These are phyloP conservation scores for Phrynocephalus forsythii DNA, from an alignment of 2,797 vertebrate species.

Conservation along the genomic window DNA sequence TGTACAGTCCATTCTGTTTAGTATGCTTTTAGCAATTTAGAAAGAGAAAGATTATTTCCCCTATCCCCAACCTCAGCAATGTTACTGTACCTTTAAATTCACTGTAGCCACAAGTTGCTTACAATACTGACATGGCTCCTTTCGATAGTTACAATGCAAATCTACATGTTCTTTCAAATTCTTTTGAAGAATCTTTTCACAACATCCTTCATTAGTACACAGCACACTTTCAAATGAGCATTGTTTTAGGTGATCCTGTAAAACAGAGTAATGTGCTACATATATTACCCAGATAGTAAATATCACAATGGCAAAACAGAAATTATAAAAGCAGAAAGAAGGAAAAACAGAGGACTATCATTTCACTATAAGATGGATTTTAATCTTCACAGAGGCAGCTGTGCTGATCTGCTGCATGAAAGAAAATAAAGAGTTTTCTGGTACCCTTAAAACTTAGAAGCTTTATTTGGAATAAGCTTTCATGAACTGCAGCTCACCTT, in stretches of 20 bases:
- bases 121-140: constrained; percentile 80
- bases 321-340: no score
- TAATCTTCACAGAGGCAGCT: no score
- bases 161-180: constrained; percentile 82
- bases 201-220: constrained; percentile 84
- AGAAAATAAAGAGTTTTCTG: no score
- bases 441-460: no score
- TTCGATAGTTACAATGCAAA: constrained; percentile 77
- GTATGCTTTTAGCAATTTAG: not conserved
- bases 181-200: constrained; percentile 77
- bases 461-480: no score
- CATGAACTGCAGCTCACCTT: no score
- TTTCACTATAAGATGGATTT: no score
- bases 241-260: constrained; percentile 88
- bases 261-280: constrained; percentile 11
- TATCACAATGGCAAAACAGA: not conserved
- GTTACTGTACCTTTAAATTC: constrained; percentile 74
- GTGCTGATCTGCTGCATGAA: no score
- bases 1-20: not conserved
- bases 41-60: constrained; percentile 2
- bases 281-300: not conserved
- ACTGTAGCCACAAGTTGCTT: constrained; percentile 69
- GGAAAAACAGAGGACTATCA: no score
- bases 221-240: constrained; percentile 82
- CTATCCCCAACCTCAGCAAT: not conserved